Conservation (phyloP, 2,888 invertebrate species). For the Tillus elongatus region DNA sequence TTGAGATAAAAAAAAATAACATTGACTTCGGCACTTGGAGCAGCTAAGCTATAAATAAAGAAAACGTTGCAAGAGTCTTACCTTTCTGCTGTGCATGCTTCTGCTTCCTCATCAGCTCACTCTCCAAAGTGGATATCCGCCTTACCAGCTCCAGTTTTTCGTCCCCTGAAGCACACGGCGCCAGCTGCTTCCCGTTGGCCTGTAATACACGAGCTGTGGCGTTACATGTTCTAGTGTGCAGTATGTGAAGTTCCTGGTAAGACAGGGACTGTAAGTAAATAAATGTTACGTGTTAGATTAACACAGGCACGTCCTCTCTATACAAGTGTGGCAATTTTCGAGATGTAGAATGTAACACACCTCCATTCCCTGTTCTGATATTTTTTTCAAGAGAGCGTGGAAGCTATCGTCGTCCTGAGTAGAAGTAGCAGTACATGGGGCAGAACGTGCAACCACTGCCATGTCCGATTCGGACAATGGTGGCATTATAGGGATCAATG, state of each 20-base stretch:
- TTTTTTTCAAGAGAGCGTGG: slow-evolving; percentile 8
- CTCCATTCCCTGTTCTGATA: slow-evolving; percentile 10
- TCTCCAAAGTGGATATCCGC: slow-evolving; percentile 36
- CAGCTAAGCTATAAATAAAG: background rate
- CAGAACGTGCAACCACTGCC: slow-evolving; percentile 16
- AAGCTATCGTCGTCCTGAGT: slow-evolving; percentile 1
- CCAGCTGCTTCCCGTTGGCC: slow-evolving; percentile 7
- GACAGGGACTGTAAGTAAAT: slow-evolving; percentile 37
- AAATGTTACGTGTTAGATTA: background rate
- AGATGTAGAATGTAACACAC: too few species aligned
- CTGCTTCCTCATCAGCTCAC: slow-evolving; percentile 42
- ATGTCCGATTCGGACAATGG: slow-evolving; percentile 23
- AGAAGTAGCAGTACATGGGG: background rate
- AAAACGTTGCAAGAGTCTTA: slow-evolving; percentile 26
- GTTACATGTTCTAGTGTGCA: slow-evolving; percentile 47
- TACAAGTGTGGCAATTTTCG: slow-evolving; percentile 15
- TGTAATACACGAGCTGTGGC: slow-evolving; percentile 39
- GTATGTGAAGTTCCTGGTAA: slow-evolving; percentile 44
- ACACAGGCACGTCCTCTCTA: background rate
- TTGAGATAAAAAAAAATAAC: too few species aligned
- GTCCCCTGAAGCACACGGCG: slow-evolving; percentile 29
- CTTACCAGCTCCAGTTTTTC: slow-evolving; percentile 43
- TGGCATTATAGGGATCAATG: slow-evolving; percentile 21
- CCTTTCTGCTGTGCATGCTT: slow-evolving; percentile 43
- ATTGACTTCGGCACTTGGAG: too few species aligned